Evolutionary conservation across 2,113 vertebrate species (phyloP).

Genomic region (Scartelaos histophorus): DNA sequence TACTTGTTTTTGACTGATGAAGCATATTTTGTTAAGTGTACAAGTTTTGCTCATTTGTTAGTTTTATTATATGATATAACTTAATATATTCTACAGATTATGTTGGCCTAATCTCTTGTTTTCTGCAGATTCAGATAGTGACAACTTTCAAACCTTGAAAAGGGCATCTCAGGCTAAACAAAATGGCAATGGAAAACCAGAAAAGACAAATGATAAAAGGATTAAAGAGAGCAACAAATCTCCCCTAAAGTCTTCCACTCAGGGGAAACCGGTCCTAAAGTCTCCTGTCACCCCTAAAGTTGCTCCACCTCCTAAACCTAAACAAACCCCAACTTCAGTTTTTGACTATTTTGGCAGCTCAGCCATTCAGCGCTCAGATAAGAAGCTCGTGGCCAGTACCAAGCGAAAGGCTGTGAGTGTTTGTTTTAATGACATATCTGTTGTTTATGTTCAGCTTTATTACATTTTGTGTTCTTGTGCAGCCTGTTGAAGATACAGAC

Average conservation of each 20-base stretch:
- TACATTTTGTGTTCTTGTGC: not conserved
- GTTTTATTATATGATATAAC: not conserved
- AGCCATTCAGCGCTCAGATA: conserved; percentile 85
- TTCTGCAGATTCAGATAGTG: conserved; percentile 88
- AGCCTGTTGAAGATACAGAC: conserved; percentile 77
- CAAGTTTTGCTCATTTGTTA: not conserved
- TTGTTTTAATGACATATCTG: not conserved
- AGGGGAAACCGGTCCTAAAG: conserved; percentile 64
- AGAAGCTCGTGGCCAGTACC: conserved; percentile 89
- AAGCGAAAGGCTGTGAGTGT: conserved; percentile 88
- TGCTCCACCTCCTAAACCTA: conserved; percentile 70
- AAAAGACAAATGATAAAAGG: conserved; percentile 25
- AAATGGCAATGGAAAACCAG: conserved; percentile 63
- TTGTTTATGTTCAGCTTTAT: not conserved
- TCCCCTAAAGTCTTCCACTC: conserved; percentile 32
- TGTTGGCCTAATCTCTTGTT: not conserved
- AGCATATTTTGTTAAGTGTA: not conserved
- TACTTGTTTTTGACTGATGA: conserved; percentile 56
- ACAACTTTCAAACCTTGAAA: conserved; percentile 80
- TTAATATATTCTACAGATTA: not conserved
- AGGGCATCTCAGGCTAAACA: conserved; percentile 77
- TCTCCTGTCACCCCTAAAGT: conserved; percentile 71
- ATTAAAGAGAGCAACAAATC: conserved; percentile 40
- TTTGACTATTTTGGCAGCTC: conserved; percentile 87
- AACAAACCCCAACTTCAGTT: conserved; percentile 83